Conservation (phyloP, 2,797 vertebrate genomes). For the Fistularia commersonii region DNA sequence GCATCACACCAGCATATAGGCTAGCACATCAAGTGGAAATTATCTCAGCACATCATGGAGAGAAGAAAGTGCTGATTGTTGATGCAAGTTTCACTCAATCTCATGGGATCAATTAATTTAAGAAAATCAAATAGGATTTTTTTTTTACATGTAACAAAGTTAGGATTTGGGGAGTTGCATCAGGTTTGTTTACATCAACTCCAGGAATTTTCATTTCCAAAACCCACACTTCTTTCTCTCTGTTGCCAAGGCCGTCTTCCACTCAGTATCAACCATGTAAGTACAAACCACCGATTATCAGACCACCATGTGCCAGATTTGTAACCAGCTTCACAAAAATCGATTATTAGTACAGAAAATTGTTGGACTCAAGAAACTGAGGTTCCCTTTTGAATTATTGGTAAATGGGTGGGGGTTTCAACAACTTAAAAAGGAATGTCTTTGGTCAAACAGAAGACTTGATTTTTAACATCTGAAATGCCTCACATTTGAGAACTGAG, state of each 20-base stretch:
- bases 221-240: conserved; percentile 47
- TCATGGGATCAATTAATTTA: not conserved
- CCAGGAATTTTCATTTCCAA: not conserved
- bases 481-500: too few relatives aligned
- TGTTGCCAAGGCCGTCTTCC: conserved; percentile 31
- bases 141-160: too few relatives aligned
- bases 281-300: conserved; percentile 37
- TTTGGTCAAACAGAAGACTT: too few relatives aligned
- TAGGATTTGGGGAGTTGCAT: too few relatives aligned
- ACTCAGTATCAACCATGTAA: conserved; percentile 21
- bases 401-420: not conserved
- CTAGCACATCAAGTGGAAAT: conserved; percentile 25
- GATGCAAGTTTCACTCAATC: not conserved
- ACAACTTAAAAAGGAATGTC: too few relatives aligned
- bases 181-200: not conserved
- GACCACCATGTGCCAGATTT: conserved; percentile 34
- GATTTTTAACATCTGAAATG: too few relatives aligned
- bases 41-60: conserved; percentile 35
- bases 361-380: conserved; percentile 12
- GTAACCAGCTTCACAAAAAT: conserved; percentile 30
- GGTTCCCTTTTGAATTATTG: conserved; percentile 15
- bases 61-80: conserved; percentile 45
- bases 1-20: conserved; percentile 35
- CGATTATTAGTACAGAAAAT: conserved; percentile 23
- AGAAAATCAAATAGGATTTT: too few relatives aligned